phyloP scores from a whole-genome alignment of 2,113 vertebrate species.

The Tor tambroides region DNA sequence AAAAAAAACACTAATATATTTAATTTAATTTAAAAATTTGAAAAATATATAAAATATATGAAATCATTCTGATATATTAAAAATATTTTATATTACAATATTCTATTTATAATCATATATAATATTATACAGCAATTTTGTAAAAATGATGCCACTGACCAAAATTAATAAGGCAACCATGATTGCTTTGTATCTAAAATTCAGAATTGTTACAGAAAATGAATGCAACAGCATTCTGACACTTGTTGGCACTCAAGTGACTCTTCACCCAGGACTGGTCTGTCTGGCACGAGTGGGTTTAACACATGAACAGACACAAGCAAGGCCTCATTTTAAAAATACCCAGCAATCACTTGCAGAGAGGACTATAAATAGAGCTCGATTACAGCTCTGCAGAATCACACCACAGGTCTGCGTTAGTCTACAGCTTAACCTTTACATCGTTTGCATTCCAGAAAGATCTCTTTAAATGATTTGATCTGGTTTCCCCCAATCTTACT shows the following conservation, averaged over 20 bases:
- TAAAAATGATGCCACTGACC: not conserved
- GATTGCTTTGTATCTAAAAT: not conserved
- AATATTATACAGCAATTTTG: not conserved
- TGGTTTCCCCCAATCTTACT: not conserved
- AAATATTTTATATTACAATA: not conserved
- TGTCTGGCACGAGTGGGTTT: not conserved
- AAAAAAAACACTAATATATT: too few species aligned
- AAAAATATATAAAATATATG: too few species aligned
- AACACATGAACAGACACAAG: slow-evolving; percentile 25
- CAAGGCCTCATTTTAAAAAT: slow-evolving; percentile 47
- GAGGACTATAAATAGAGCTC: slow-evolving; percentile 44
- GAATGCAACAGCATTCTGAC: not conserved
- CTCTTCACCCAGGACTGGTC: not conserved
- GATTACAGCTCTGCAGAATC: not conserved
- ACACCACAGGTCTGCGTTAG: not conserved
- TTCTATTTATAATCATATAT: not conserved
- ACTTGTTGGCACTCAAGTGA: not conserved
- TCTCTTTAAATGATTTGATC: not conserved
- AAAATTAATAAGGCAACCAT: not conserved
- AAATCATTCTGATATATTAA: too few species aligned
- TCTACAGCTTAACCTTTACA: not conserved
- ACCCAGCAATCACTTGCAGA: not conserved
- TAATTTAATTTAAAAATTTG: too few species aligned
- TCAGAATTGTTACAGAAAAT: not conserved
- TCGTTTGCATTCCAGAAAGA: not conserved